Percentiles rank a stretch among this genome's conserved stretches.
phyloP scores from a whole-genome alignment of 2,113 vertebrate genomes.

The Bufo gargarizans region DNA sequence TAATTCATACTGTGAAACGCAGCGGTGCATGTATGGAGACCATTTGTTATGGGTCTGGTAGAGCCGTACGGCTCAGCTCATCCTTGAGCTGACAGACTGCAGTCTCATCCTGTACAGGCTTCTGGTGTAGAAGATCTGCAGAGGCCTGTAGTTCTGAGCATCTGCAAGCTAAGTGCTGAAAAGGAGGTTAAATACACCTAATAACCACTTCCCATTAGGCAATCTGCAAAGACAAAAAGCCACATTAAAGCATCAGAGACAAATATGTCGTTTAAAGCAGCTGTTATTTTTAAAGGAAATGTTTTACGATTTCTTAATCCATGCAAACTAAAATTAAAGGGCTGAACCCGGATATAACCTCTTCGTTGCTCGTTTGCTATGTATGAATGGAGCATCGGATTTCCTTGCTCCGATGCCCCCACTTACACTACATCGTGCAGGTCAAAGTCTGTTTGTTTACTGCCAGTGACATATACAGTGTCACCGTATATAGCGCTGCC shows the following conservation, averaged over 20 bases:
- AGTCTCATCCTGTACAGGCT: conserved; percentile 51
- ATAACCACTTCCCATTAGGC: conserved; percentile 48
- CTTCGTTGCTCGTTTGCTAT: too few species aligned
- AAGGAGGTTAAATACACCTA: conserved; percentile 45
- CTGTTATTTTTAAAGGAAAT: background rate
- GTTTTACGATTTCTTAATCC: background rate
- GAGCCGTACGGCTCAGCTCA: conserved; percentile 37
- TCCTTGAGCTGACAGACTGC: conserved; percentile 52
- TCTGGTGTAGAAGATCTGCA: conserved; percentile 43
- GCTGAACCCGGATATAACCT: too few species aligned
- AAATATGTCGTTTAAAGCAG: background rate
- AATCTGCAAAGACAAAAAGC: background rate
- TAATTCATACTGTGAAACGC: conserved; percentile 52
- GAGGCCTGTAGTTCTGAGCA: conserved; percentile 51
- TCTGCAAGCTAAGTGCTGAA: conserved; percentile 24
- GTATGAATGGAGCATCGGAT: too few species aligned
- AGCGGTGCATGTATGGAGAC: conserved; percentile 39
- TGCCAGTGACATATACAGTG: too few species aligned
- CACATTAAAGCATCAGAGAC: background rate
- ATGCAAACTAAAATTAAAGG: background rate
- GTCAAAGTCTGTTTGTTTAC: too few species aligned
- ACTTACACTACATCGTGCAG: too few species aligned
- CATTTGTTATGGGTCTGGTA: conserved; percentile 40
- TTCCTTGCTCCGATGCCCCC: too few species aligned
- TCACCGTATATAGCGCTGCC: too few species aligned